A percentile compares a stretch with the other conserved stretches of the same genome.
These are phyloP conservation scores for Ricordea florida DNA, from an alignment of 92 coral and sea anemone species.

Conservation along the genomic window DNA sequence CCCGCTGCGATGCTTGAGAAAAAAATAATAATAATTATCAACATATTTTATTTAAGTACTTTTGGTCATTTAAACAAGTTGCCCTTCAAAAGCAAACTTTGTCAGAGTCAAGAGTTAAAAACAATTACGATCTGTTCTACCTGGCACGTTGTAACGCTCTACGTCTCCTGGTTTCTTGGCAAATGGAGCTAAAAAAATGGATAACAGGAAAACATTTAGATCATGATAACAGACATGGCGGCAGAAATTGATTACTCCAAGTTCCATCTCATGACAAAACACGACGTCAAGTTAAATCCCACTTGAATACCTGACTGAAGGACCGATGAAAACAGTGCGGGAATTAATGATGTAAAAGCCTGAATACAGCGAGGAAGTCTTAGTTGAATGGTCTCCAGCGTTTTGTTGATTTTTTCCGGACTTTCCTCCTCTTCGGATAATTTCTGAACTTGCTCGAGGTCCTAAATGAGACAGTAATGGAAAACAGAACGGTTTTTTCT, in stretches of 20 bases:
- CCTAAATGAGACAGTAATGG: conserved; percentile 28
- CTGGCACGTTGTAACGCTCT: conserved; percentile 70
- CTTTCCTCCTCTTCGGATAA: conserved; percentile 43
- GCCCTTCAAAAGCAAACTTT: too few species aligned
- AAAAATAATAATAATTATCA: too few species aligned
- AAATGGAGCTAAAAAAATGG: conserved; percentile 56
- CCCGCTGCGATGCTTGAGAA: too few species aligned
- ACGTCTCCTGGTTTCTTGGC: conserved; percentile 76
- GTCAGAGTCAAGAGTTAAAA: neutral
- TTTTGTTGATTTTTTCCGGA: conserved; percentile 62
- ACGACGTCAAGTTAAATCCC: too few species aligned
- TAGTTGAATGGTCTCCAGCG: conserved; percentile 56
- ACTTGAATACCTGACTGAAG: conserved; percentile 93
- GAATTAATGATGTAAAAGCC: conserved; percentile 76
- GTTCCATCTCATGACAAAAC: too few species aligned
- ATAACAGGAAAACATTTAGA: neutral
- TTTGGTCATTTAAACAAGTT: too few species aligned
- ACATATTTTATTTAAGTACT: too few species aligned
- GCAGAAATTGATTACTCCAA: too few species aligned
- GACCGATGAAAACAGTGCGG: conserved; percentile 82
- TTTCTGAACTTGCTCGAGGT: conserved; percentile 64
- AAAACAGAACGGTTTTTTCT: neutral
- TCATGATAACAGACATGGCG: neutral
- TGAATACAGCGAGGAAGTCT: conserved; percentile 72
- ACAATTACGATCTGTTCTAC: conserved; percentile 16